Conservation (phyloP, 2,113 vertebrate species). For the Muntiacus muntjak region DNA sequence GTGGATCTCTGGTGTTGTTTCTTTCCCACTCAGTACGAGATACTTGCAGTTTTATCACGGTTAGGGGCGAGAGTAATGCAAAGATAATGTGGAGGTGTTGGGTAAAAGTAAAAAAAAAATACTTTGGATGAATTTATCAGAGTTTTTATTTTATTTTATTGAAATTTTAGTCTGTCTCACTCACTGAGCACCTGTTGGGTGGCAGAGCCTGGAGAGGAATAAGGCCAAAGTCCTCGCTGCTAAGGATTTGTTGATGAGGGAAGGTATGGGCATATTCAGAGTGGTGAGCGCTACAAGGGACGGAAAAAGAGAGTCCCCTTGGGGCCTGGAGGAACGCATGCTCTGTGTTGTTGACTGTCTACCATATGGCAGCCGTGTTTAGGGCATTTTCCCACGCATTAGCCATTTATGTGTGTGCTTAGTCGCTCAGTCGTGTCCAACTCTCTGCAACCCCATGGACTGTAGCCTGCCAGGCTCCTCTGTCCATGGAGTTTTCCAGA, state of each 20-base stretch:
- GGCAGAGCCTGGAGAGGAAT: background rate
- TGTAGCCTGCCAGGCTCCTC: background rate
- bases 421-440: background rate
- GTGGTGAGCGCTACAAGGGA: accelerated
- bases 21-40: background rate
- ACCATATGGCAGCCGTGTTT: accelerated
- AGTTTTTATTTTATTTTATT: background rate
- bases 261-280: background rate
- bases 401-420: background rate
- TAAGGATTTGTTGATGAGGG: background rate
- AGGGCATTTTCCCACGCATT: background rate
- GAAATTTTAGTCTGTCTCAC: background rate
- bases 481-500: background rate
- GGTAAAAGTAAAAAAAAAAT: background rate
- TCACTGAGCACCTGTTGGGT: background rate
- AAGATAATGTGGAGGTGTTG: background rate
- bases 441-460: background rate
- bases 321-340: background rate
- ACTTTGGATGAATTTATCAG: background rate
- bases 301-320: too few species aligned
- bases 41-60: background rate
- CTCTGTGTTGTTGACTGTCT: background rate
- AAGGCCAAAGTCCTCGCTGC: background rate
- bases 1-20: background rate
- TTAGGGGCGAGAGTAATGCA: background rate